Conservation (phyloP, 2,113 vertebrate species). For the Microcebus murinus region DNA sequence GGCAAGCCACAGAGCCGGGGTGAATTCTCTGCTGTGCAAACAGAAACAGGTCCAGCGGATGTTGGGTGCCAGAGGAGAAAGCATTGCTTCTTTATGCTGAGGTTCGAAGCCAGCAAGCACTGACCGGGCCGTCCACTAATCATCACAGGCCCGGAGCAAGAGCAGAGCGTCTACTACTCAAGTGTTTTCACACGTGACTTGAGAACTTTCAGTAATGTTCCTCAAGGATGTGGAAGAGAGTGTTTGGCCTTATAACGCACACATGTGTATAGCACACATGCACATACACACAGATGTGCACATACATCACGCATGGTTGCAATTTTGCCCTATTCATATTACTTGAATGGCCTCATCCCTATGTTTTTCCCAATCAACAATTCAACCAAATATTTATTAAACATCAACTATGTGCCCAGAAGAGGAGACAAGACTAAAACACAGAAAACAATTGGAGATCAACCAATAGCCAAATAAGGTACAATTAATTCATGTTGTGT, state of each 20-base stretch:
- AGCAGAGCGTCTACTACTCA: too few relatives aligned
- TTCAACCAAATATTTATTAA: neutral
- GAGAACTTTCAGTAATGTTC: neutral
- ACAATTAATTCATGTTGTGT: neutral
- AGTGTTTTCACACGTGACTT: neutral
- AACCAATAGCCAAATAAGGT: neutral
- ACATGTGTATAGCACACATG: too few relatives aligned
- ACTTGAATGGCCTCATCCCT: neutral
- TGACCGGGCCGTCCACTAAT: fast-evolving
- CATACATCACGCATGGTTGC: fast-evolving
- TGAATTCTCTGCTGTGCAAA: neutral
- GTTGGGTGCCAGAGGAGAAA: neutral
- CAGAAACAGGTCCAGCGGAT: neutral
- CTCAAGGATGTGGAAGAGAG: neutral
- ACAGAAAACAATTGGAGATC: neutral
- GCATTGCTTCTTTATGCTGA: neutral
- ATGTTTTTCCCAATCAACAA: neutral
- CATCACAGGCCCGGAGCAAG: neutral
- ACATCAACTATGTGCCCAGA: neutral
- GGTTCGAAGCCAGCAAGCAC: neutral
- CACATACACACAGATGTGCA: fast-evolving
- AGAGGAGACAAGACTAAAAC: neutral
- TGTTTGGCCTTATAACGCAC: neutral
- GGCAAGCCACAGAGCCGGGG: neutral
- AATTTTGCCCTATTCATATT: neutral